Evolutionary conservation across 2,797 vertebrate genomes (phyloP).

Genomic region (Falco columbarius): DNA sequence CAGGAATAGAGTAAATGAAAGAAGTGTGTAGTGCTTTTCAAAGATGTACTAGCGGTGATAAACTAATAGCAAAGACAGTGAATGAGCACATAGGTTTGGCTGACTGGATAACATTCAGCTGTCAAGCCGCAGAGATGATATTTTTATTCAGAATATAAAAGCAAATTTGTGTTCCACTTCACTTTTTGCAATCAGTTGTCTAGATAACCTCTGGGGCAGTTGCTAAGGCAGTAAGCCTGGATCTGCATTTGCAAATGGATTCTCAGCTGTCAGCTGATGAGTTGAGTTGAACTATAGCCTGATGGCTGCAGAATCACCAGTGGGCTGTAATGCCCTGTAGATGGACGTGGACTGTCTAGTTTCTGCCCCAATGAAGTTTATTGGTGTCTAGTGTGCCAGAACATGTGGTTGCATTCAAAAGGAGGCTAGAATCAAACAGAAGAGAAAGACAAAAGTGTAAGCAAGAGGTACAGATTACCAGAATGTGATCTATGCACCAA

Average conservation of each 20-base stretch:
- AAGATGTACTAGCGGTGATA: background rate
- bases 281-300: background rate
- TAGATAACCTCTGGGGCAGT: background rate
- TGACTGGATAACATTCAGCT: background rate
- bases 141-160: conserved; percentile 25
- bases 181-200: background rate
- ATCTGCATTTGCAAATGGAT: background rate
- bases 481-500: background rate
- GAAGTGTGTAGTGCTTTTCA: background rate
- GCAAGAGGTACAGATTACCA: accelerated
- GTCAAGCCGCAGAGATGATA: background rate
- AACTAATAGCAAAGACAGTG: background rate
- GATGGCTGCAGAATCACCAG: background rate
- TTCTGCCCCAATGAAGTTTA: background rate
- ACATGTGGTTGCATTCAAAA: background rate
- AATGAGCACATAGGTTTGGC: background rate
- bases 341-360: background rate
- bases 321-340: background rate
- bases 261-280: background rate
- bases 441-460: background rate
- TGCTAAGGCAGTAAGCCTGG: background rate
- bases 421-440: background rate
- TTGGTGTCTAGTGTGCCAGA: background rate
- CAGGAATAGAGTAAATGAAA: background rate
- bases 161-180: background rate